Percentiles rank a stretch among this genome's conserved stretches.
phyloP scores from a whole-genome alignment of 2,797 vertebrate genomes.

The Cossypha polioptera region DNA sequence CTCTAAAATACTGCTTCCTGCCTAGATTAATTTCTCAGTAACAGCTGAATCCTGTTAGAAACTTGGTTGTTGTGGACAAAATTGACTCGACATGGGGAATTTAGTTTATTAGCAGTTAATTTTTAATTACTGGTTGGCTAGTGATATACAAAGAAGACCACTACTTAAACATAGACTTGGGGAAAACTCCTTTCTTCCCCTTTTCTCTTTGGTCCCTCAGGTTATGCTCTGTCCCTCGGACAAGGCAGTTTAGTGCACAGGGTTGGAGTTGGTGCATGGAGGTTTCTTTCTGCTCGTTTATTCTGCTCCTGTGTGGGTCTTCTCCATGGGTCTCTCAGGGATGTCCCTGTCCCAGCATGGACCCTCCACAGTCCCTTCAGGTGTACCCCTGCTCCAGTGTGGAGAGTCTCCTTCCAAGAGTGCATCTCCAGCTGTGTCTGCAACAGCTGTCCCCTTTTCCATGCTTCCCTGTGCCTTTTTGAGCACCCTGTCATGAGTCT shows the following conservation, averaged over 20 bases:
- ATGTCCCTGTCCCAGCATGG: fast-evolving
- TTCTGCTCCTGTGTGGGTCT: neutral
- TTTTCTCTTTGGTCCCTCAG: neutral
- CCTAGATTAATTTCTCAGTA: neutral
- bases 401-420: neutral
- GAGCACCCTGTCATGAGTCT: fast-evolving
- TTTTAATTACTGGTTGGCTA: neutral
- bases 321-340: fast-evolving
- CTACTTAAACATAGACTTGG: neutral
- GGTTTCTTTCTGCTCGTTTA: neutral
- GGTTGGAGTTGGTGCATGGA: neutral
- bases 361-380: neutral
- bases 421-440: neutral
- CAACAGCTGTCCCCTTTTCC: neutral
- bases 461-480: neutral
- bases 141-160: neutral
- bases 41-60: neutral
- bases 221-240: neutral
- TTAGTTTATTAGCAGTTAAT: neutral
- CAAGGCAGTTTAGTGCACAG: neutral
- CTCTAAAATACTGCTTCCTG: neutral
- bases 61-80: neutral
- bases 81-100: neutral
- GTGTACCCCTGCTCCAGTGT: neutral
- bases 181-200: neutral